A percentile compares a stretch with the other conserved stretches of the same genome.
Evolutionary conservation across 2,888 invertebrate species (phyloP).

Genomic region (Andricus quercusramuli): DNA sequence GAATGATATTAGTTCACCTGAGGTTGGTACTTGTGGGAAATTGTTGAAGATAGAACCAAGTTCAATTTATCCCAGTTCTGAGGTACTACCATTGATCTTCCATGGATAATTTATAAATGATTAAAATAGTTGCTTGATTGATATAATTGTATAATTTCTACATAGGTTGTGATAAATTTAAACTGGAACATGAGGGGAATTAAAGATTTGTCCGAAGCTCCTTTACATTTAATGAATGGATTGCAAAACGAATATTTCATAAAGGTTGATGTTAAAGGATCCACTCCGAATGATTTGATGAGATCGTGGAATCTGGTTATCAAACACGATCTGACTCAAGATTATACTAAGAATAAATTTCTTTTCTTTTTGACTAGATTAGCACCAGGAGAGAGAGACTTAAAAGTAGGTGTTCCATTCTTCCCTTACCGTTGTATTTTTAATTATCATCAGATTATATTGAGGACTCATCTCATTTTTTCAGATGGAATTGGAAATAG

Average conservation of each 20-base stretch:
- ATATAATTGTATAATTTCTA: background rate
- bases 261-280: conserved; percentile 64
- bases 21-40: conserved; percentile 67
- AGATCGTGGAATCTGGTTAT: conserved; percentile 73
- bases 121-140: background rate
- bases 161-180: background rate
- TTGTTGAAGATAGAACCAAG: conserved; percentile 66
- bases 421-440: background rate
- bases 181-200: background rate
- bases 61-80: conserved; percentile 67
- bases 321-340: conserved; percentile 65
- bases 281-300: conserved; percentile 53
- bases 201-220: background rate
- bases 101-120: background rate
- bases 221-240: background rate
- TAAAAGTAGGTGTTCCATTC: conserved; percentile 61
- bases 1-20: conserved; percentile 61
- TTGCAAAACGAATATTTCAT: conserved; percentile 64
- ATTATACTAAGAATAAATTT: conserved; percentile 66
- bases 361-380: conserved; percentile 69
- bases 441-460: background rate
- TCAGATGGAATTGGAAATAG: conserved; percentile 74
- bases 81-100: conserved; percentile 51
- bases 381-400: conserved; percentile 70
- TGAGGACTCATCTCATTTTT: background rate